phyloP scores from a whole-genome alignment of 2,113 vertebrate genomes.

The Chloebia gouldiae region DNA sequence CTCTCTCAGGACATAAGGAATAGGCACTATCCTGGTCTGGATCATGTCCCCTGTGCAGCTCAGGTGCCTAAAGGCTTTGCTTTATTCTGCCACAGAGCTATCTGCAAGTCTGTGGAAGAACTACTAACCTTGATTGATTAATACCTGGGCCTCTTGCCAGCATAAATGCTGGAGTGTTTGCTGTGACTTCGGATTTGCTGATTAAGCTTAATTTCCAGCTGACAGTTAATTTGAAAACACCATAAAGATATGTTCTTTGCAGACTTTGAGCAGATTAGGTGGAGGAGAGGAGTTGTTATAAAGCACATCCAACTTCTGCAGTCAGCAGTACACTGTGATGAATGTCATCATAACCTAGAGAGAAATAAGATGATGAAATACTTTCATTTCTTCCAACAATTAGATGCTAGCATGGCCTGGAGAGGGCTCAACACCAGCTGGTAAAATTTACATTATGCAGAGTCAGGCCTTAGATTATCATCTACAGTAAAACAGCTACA shows the following conservation, averaged over 20 bases:
- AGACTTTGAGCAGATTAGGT: conserved; percentile 13
- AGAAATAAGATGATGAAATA: conserved; percentile 23
- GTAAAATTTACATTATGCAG: neutral
- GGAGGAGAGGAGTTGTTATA: neutral
- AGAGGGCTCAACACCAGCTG: neutral
- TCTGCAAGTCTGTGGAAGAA: neutral
- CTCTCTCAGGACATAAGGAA: neutral
- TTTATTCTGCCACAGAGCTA: neutral
- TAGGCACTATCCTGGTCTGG: neutral
- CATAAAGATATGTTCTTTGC: neutral
- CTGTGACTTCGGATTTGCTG: conserved; percentile 42
- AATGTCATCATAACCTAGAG: conserved; percentile 34
- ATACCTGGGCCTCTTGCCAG: conserved; percentile 19
- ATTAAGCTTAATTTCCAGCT: conserved; percentile 37
- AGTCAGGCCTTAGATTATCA: neutral
- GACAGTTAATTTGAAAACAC: conserved; percentile 25
- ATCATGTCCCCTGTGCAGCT: neutral
- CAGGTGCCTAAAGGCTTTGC: neutral
- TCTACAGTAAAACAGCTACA: neutral
- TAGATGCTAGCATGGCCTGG: neutral
- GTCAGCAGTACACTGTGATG: conserved; percentile 28
- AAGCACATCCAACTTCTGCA: conserved; percentile 11
- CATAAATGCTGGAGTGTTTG: neutral
- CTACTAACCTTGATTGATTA: conserved; percentile 8
- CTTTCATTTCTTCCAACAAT: neutral